A percentile compares a stretch with the other conserved stretches of the same genome.
These are phyloP conservation scores for Onthophagus sagittarius DNA, from an alignment of 2,888 invertebrate genomes.

Conservation along the genomic window DNA sequence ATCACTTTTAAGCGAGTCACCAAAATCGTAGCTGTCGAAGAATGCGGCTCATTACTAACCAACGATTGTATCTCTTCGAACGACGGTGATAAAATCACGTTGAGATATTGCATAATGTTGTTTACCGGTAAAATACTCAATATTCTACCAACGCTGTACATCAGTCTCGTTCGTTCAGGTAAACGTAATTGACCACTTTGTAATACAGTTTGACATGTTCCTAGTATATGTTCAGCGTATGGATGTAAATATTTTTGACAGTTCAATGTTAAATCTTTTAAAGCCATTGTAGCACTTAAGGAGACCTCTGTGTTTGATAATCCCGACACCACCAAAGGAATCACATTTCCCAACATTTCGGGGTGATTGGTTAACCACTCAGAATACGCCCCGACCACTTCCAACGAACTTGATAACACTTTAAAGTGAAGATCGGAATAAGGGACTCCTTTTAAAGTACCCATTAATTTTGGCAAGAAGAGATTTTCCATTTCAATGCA, in stretches of 20 bases:
- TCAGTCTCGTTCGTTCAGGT: constrained; percentile 67
- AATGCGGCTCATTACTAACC: constrained; percentile 49
- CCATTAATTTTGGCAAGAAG: constrained; percentile 58
- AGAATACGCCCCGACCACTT: constrained; percentile 78
- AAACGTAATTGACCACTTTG: constrained; percentile 57
- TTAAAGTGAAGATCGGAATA: constrained; percentile 55
- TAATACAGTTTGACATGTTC: constrained; percentile 61
- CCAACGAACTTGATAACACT: constrained; percentile 68
- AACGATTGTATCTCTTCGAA: constrained; percentile 59
- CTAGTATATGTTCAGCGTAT: constrained; percentile 71
- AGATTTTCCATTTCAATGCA: constrained; percentile 56
- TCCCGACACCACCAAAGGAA: constrained; percentile 67
- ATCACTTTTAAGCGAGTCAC: constrained; percentile 65
- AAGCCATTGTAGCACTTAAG: constrained; percentile 79
- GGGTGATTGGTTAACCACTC: constrained; percentile 78
- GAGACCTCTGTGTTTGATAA: constrained; percentile 64
- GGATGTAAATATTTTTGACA: constrained; percentile 72
- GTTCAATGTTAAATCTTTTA: constrained; percentile 83
- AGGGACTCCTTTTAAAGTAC: constrained; percentile 60
- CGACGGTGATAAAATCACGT: constrained; percentile 64
- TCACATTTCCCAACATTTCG: constrained; percentile 60
- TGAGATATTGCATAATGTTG: constrained; percentile 65
- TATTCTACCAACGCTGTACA: constrained; percentile 72
- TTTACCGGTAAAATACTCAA: constrained; percentile 63
- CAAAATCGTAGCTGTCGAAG: constrained; percentile 52